Evolutionary conservation across 2,113 vertebrate genomes (phyloP), one percentile per base, ranked within the genome.

Genomic region (Gymnobelideus leadbeateri): DNA sequence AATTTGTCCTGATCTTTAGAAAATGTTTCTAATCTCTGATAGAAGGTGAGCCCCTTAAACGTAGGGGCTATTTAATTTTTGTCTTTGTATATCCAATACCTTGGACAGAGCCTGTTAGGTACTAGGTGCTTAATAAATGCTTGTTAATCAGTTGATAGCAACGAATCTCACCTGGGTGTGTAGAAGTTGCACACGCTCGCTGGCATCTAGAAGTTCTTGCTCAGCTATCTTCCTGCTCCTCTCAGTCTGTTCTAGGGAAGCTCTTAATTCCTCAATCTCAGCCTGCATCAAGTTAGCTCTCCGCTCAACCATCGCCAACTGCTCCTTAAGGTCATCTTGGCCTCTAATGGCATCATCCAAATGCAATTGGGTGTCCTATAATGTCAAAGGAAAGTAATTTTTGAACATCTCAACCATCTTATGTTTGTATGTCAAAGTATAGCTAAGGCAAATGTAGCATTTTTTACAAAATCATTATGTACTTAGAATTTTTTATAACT

Each of bases 271-370:
- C 93, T 99, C 98, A 91, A 97, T 50, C 93, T 99, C 99, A 96
- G 99, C 98, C 96, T 99, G 99, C 97, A 99, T 55, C 91, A 99
- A 96, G 52, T 98, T 97, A 24, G 98, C 98, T 94, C 99, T 98
- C 95, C 99, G 99, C 97, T 99, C 99, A 94, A 98, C 98, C 98
- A 99, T 98, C 90, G 98, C 98, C 61, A 99, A 97, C 84, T 99
- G 99, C 96, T 99, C 99, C 95, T 99, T 99, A 94, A 99, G 98
- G 89, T 99, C 99, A 0, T 99, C 99, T 52, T 99, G 98, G 8
- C 97, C 3, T 23, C 99, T 98, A 2, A 99, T 0, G 9, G 99
- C 98, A 84, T 99, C 99, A 0, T 99, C 99, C 98, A 99, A 3
- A 0, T 99, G 99, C 0, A 99, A 37, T 96, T 99, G 99, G 0